phyloP scores from a whole-genome alignment of 1,140 invertebrate genomes.

The Apocrypta bakeri region DNA sequence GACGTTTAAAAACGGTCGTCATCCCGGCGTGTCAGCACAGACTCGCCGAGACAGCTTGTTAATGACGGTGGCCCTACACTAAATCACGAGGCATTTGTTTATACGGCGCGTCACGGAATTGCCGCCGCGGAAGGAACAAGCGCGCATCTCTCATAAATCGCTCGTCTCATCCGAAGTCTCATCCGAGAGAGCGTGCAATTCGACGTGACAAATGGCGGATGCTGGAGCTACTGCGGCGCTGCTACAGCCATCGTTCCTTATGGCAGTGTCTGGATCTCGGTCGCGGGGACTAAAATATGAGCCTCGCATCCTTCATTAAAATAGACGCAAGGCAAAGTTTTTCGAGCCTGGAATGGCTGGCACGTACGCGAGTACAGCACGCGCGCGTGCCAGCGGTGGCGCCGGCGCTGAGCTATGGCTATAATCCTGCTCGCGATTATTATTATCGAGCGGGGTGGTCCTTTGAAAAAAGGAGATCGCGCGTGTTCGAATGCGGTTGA shows the following conservation, averaged over 20 bases:
- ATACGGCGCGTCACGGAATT: slow-evolving; percentile 57
- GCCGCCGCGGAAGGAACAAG: slow-evolving; percentile 60
- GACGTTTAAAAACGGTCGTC: slow-evolving; percentile 48
- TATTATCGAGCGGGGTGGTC: background rate
- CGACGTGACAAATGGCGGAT: slow-evolving; percentile 72
- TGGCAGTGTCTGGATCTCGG: too few relatives aligned
- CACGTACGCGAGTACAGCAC: slow-evolving; percentile 52
- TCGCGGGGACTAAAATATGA: slow-evolving; percentile 62
- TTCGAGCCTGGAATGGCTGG: slow-evolving; percentile 56
- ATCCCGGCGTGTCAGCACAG: slow-evolving; percentile 44
- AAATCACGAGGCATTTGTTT: slow-evolving; percentile 65
- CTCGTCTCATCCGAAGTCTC: slow-evolving; percentile 27
- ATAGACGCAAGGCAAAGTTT: slow-evolving; percentile 58
- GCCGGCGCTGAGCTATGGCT: too few relatives aligned
- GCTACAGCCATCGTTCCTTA: too few relatives aligned
- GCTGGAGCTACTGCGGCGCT: slow-evolving; percentile 46
- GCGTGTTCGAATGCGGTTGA: slow-evolving; percentile 12
- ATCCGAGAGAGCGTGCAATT: slow-evolving; percentile 62
- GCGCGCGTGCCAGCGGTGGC: background rate
- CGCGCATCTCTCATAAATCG: slow-evolving; percentile 61
- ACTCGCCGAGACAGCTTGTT: slow-evolving; percentile 55
- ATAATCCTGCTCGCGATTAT: background rate
- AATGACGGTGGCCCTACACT: slow-evolving; percentile 64
- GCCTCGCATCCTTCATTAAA: slow-evolving; percentile 65
- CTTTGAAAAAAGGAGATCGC: background rate